Conservation (phyloP, 2,797 vertebrate genomes). For the Aldrovandia affinis region DNA sequence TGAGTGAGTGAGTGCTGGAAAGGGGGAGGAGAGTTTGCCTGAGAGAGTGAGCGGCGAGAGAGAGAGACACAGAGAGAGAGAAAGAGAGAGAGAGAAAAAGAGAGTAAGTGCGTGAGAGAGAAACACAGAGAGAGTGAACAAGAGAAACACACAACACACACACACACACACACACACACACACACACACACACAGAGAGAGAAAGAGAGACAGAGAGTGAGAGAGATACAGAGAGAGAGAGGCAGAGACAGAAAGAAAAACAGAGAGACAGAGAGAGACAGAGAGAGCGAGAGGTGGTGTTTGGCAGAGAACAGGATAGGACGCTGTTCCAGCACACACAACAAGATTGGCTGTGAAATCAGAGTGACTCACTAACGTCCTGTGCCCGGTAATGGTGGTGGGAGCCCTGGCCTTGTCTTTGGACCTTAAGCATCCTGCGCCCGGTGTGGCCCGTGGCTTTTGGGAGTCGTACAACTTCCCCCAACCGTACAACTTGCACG, state of each 20-base stretch:
- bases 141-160: too few relatives aligned
- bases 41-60: slow-evolving; percentile 62
- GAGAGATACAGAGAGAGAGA: slow-evolving; percentile 59
- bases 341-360: slow-evolving; percentile 62
- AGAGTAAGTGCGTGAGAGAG: slow-evolving; percentile 37
- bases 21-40: slow-evolving; percentile 29
- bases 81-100: slow-evolving; percentile 42
- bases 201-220: slow-evolving; percentile 54
- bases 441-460: not conserved
- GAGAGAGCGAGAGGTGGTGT: slow-evolving; percentile 33
- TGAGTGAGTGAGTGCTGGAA: slow-evolving; percentile 10
- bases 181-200: too few relatives aligned
- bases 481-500: slow-evolving; percentile 32
- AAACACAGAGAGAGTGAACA: slow-evolving; percentile 45
- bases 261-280: slow-evolving; percentile 45
- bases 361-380: slow-evolving; percentile 32
- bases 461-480: slow-evolving; percentile 48
- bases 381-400: slow-evolving; percentile 23
- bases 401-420: slow-evolving; percentile 33
- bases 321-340: slow-evolving; percentile 40
- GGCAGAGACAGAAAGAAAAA: slow-evolving; percentile 64
- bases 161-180: too few relatives aligned
- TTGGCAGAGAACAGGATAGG: slow-evolving; percentile 5
- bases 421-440: slow-evolving; percentile 35
- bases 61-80: slow-evolving; percentile 49